phyloP scores from a whole-genome alignment of 2,888 invertebrate genomes.

The Noctua janthina region DNA sequence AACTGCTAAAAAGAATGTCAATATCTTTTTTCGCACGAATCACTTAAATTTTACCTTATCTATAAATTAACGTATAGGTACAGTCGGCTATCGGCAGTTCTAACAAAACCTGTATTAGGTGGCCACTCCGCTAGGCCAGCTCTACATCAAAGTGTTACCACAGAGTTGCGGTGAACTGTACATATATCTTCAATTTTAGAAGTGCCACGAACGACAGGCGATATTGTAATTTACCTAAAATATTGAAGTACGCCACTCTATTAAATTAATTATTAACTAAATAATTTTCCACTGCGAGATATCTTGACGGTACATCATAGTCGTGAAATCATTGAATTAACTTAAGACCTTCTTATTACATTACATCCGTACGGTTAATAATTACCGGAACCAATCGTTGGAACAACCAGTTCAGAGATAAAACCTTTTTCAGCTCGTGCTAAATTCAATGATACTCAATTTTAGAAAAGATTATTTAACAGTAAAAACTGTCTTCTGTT shows the following conservation, averaged over 20 bases:
- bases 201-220: background rate
- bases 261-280: conserved; percentile 11
- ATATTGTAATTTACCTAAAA: background rate
- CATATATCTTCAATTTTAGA: background rate
- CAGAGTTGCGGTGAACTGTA: background rate
- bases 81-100: background rate
- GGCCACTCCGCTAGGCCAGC: background rate
- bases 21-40: background rate
- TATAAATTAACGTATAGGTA: background rate
- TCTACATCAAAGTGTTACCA: background rate
- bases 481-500: too few species aligned
- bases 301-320: conserved; percentile 10
- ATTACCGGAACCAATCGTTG: conserved; percentile 1
- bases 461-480: background rate
- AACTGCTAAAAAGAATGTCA: background rate
- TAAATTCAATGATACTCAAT: background rate
- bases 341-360: conserved; percentile 8
- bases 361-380: background rate
- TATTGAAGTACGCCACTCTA: background rate
- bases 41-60: background rate
- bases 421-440: background rate
- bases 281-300: conserved; percentile 23
- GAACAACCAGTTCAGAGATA: background rate
- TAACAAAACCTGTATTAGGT: background rate
- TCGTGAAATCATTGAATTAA: conserved; percentile 26